Percentiles rank a stretch among this genome's conserved stretches.
These are phyloP conservation scores for Rhamnusium bicolor DNA, from an alignment of 2,888 invertebrate species.

Conservation along the genomic window DNA sequence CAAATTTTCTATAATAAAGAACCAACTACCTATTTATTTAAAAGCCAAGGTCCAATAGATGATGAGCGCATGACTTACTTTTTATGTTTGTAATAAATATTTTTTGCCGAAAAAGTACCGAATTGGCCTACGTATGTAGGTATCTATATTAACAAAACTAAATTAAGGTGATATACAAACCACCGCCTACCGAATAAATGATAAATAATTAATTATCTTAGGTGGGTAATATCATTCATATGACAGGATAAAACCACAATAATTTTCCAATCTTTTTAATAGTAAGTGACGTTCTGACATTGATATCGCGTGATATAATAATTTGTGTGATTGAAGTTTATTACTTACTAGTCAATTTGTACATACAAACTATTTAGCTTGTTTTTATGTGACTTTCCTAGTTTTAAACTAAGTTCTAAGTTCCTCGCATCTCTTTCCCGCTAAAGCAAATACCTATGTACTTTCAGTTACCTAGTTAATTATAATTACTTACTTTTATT, in stretches of 20 bases:
- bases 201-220: background rate
- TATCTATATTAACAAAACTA: background rate
- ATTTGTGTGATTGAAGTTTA: conserved; percentile 1
- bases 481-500: no score
- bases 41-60: conserved; percentile 13
- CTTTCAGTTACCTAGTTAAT: no score
- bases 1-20: background rate
- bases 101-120: background rate
- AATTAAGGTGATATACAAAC: background rate
- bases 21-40: background rate
- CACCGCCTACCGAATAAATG: background rate
- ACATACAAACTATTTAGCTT: background rate
- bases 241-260: background rate
- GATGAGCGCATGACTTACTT: conserved; percentile 8
- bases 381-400: conserved; percentile 7
- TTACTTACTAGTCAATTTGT: conserved; percentile 15
- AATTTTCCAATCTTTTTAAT: conserved; percentile 6
- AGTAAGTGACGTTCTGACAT: conserved; percentile 5
- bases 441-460: background rate
- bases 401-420: background rate
- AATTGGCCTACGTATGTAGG: background rate
- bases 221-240: background rate
- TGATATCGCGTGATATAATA: conserved; percentile 28
- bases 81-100: background rate
- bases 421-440: background rate